Evolutionary conservation across 2,797 vertebrate species (phyloP).

Genomic region (Sebastes aleutianus): DNA sequence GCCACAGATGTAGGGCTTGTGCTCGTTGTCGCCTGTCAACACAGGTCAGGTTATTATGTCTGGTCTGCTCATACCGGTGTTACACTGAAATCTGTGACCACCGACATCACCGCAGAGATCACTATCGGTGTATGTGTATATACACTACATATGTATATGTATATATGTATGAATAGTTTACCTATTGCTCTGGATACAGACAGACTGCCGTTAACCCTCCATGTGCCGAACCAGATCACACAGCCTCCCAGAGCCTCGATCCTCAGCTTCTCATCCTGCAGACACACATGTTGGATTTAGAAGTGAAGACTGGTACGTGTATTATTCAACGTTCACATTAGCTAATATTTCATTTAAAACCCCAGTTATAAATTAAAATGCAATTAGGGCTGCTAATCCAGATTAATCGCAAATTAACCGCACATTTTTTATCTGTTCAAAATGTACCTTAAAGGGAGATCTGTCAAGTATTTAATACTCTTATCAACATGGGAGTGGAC

Average conservation of each 20-base stretch:
- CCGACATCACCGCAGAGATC: no score
- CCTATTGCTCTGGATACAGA: conserved; percentile 99
- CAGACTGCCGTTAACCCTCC: conserved; percentile 98
- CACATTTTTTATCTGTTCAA: no score
- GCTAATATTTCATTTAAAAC: neutral
- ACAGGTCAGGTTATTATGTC: conserved; percentile 14
- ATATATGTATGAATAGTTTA: conserved; percentile 19
- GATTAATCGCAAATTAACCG: no score
- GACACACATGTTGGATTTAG: conserved; percentile 7
- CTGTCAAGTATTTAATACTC: no score
- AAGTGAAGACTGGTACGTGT: no score
- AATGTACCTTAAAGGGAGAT: no score
- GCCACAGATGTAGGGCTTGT: conserved; percentile 98
- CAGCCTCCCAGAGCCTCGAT: conserved; percentile 98
- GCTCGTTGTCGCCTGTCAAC: conserved; percentile 92
- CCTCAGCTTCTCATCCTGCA: conserved; percentile 96
- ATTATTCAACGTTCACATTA: neutral
- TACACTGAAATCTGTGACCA: neutral
- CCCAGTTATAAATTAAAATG: neutral
- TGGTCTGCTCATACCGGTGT: neutral
- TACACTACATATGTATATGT: neutral
- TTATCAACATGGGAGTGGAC: no score
- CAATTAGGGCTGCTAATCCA: no score
- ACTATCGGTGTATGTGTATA: no score
- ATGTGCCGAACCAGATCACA: conserved; percentile 99